phyloP scores from a whole-genome alignment of 2,888 invertebrate genomes.

The Holacanthella duospinosa region DNA sequence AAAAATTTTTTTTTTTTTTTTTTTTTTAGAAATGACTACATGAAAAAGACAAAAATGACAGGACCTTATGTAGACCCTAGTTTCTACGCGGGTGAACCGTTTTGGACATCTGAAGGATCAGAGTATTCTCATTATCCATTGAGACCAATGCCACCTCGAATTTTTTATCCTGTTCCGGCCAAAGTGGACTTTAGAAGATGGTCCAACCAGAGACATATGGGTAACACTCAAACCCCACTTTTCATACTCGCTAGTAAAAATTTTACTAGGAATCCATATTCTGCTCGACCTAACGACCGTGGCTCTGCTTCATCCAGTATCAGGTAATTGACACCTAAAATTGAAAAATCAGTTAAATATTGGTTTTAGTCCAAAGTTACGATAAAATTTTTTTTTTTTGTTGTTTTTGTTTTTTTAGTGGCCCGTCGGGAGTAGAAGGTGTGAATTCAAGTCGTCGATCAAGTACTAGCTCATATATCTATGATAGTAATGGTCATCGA shows the following conservation, averaged over 20 bases:
- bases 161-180: conserved; percentile 32
- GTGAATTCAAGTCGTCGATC: conserved; percentile 10
- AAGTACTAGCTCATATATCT: conserved; percentile 8
- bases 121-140: conserved; percentile 29
- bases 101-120: conserved; percentile 29
- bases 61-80: conserved; percentile 35
- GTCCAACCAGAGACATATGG: conserved; percentile 9
- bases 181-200: conserved; percentile 27
- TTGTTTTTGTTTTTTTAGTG: not conserved
- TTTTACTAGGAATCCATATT: conserved; percentile 34
- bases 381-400: too few species aligned
- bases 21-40: conserved; percentile 27
- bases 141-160: conserved; percentile 33
- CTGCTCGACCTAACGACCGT: conserved; percentile 28
- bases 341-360: too few species aligned
- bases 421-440: not conserved
- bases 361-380: too few species aligned
- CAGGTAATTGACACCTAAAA: conserved; percentile 1
- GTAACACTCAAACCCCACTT: conserved; percentile 28
- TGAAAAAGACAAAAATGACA: conserved; percentile 20
- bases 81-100: conserved; percentile 32
- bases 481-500: not conserved
- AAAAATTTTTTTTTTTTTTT: conserved; percentile 8
- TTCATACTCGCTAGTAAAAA: conserved; percentile 34
- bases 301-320: conserved; percentile 1